Conservation (phyloP, 2,113 vertebrate genomes). For the Chaetodon auriga region DNA sequence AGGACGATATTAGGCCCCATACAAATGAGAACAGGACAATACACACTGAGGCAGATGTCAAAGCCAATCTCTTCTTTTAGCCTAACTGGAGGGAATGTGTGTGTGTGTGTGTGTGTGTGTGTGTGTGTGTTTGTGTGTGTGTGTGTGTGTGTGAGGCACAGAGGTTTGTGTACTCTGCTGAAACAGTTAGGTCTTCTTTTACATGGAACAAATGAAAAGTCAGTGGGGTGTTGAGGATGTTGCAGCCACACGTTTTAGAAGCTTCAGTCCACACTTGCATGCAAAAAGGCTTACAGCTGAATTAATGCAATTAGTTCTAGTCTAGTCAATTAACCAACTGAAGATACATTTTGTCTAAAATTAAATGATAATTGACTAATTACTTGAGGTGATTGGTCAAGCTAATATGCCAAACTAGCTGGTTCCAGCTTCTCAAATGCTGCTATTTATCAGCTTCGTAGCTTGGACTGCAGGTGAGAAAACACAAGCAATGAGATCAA, state of each 20-base stretch:
- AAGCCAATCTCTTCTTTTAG: slow-evolving; percentile 61
- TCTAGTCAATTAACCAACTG: not conserved
- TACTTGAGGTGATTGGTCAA: not conserved
- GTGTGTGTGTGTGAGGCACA: slow-evolving; percentile 16
- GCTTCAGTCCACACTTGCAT: not conserved
- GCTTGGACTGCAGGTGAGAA: not conserved
- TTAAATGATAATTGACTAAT: not conserved
- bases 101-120: too few relatives aligned
- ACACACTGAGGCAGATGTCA: slow-evolving; percentile 69
- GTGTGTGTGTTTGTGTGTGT: slow-evolving; percentile 5
- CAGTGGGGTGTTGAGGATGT: slow-evolving; percentile 22
- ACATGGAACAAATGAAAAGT: slow-evolving; percentile 29
- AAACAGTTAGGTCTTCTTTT: slow-evolving; percentile 35
- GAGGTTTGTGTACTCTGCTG: slow-evolving; percentile 38
- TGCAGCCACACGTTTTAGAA: slow-evolving; percentile 3
- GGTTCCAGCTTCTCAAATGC: too few relatives aligned
- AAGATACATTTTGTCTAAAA: not conserved
- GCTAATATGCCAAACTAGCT: not conserved
- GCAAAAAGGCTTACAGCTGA: not conserved
- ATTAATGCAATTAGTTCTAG: not conserved
- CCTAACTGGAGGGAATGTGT: slow-evolving; percentile 29
- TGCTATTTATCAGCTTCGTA: not conserved
- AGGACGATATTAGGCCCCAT: slow-evolving; percentile 73
- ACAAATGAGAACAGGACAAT: slow-evolving; percentile 72
- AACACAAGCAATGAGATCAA: too few relatives aligned